Evolutionary conservation across 1,140 invertebrate genomes (phyloP).

Genomic region (Panulirus ornatus): DNA sequence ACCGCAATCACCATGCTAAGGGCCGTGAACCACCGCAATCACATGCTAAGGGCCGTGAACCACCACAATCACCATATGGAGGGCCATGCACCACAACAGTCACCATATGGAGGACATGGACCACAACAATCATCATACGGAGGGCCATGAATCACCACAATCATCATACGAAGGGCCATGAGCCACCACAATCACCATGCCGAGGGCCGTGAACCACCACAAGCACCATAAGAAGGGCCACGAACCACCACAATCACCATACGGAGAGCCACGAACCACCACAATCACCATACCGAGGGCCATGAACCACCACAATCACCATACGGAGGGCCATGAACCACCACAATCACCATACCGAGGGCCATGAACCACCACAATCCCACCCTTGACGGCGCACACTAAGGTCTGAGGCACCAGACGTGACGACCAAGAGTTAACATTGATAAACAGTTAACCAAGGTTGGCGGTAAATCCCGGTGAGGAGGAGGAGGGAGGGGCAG

Average conservation of each 20-base stretch:
- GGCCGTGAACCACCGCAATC: background rate
- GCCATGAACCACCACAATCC: no score
- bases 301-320: background rate
- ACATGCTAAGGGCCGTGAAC: background rate
- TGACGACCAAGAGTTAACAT: background rate
- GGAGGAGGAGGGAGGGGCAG: background rate
- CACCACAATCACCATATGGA: background rate
- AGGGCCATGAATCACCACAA: no score
- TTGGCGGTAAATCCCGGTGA: background rate
- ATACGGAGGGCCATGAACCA: background rate
- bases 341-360: background rate
- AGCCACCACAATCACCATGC: no score
- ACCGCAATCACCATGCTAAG: background rate
- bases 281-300: background rate
- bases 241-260: no score
- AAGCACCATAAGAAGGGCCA: no score
- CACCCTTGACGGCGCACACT: background rate
- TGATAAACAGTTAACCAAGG: slow-evolving; percentile 16
- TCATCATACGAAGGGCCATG: no score
- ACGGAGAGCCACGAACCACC: background rate
- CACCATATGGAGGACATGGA: background rate
- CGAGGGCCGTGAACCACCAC: no score
- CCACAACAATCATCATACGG: no score
- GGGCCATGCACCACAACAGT: no score
- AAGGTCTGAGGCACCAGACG: background rate